Percentiles rank a stretch among this genome's conserved stretches.
These are phyloP conservation scores for Sebastes hopkinsi DNA, from an alignment of 2,797 vertebrate genomes.

Conservation along the genomic window DNA sequence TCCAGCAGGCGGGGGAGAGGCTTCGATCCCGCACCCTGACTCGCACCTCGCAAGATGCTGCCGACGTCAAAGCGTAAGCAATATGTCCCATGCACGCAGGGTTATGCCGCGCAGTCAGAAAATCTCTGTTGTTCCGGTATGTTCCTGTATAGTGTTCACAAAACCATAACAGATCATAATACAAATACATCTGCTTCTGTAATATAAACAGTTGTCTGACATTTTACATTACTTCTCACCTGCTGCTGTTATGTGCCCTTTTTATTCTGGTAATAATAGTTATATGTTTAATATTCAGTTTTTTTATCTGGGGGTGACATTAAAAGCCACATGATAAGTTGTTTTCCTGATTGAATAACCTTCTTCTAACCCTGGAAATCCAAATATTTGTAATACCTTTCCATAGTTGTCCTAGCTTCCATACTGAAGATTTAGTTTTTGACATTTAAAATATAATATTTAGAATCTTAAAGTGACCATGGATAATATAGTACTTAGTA, in stretches of 20 bases:
- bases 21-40: conserved; percentile 94
- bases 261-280: background rate
- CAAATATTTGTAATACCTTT: background rate
- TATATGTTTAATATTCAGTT: background rate
- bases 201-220: background rate
- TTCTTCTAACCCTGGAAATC: background rate
- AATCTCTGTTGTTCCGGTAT: background rate
- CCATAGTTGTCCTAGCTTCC: background rate
- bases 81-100: background rate
- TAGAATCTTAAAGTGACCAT: background rate
- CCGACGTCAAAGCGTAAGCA: conserved; percentile 97
- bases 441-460: background rate
- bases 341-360: background rate
- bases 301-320: background rate
- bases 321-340: background rate
- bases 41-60: conserved; percentile 95
- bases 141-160: background rate
- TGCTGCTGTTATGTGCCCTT: no score
- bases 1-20: conserved; percentile 96
- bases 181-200: background rate
- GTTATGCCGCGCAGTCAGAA: background rate
- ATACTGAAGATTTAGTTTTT: background rate
- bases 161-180: background rate
- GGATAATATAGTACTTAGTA: background rate
- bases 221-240: background rate